Base-by-base conservation (phyloP, 1,140 invertebrate genomes). In the Cyclina sinensis region DNA sequence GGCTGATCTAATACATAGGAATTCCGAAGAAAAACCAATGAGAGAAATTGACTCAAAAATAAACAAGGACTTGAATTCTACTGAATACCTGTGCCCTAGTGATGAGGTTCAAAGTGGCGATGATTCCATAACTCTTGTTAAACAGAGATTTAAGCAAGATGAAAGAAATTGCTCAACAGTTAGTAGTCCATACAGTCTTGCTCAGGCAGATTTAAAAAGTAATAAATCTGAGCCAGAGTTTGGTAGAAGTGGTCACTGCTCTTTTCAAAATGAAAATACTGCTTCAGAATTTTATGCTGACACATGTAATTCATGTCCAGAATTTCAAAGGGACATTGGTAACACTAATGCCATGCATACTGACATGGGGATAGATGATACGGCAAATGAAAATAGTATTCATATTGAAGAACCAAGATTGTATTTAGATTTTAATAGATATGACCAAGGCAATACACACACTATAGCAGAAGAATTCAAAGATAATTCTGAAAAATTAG, bases 101-200 rank as follows among this genome's bases (percentile, higher is more conserved):
- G 24, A 39, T 2, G 51, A 59, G 4, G 0, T 32, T 30, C 4
- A 27, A 24, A n/a, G 18, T 1, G 30, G 27, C 24, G 54, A 80
- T 80, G 78, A 80, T 21, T 80, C 78, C 11, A 80, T 80, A 35
- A 80, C 78, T 30, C 5, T 57, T 37, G 0, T 59, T 5, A 80
- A 80, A 80, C 78, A 80, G 30, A 48, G 1, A n/a, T n/a, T n/a
- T n/a, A n/a, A n/a, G n/a, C n/a, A n/a, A n/a, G n/a, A n/a, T n/a
- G n/a, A n/a, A n/a, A n/a, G n/a, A 37, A 35, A 35, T 59, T 51
- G 46, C 39, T 76, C 73, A 48, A 46, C 2, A 76, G 1, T 46
- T 27, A 24, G 21, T 12, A 0, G 39, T 30, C 43, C n/a, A 30
- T 70, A 12, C 39, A 43, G 0, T 27, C 7, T 76, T 11, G 21